phyloP scores from a whole-genome alignment of 1,140 invertebrate genomes.

The Elymnias hypermnestra region DNA sequence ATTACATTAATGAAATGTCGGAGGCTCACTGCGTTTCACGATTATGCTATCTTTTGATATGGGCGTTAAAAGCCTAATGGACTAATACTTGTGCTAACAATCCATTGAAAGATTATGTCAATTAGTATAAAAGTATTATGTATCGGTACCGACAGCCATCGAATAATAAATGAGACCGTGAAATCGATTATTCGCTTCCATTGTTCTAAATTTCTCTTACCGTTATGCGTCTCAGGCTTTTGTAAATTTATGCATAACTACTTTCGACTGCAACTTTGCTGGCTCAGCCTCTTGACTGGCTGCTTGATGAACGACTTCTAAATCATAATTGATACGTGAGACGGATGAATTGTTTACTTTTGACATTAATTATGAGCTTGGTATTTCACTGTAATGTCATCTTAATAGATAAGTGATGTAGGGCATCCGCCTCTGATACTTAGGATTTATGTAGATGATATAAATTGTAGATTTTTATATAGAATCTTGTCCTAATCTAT shows the following conservation, averaged over 20 bases:
- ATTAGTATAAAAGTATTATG: constrained; percentile 10
- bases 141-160: constrained; percentile 11
- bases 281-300: not conserved
- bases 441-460: no score
- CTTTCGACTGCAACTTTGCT: not conserved
- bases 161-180: constrained; percentile 9
- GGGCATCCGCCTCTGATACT: no score
- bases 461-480: no score
- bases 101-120: constrained; percentile 10
- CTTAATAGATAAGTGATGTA: no score
- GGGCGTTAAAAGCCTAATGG: not conserved
- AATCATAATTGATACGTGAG: not conserved
- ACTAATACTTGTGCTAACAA: constrained; percentile 1
- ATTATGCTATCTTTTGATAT: no score
- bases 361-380: no score
- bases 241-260: constrained; percentile 7
- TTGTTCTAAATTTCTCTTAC: constrained; percentile 20
- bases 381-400: no score
- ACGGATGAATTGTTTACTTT: not conserved
- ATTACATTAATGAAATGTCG: no score
- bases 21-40: no score
- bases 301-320: not conserved
- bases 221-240: constrained; percentile 2
- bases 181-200: constrained; percentile 14
- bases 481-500: no score